These are phyloP conservation scores for Verasper variegatus DNA, from an alignment of 2,113 vertebrate genomes.

Conservation along the genomic window DNA sequence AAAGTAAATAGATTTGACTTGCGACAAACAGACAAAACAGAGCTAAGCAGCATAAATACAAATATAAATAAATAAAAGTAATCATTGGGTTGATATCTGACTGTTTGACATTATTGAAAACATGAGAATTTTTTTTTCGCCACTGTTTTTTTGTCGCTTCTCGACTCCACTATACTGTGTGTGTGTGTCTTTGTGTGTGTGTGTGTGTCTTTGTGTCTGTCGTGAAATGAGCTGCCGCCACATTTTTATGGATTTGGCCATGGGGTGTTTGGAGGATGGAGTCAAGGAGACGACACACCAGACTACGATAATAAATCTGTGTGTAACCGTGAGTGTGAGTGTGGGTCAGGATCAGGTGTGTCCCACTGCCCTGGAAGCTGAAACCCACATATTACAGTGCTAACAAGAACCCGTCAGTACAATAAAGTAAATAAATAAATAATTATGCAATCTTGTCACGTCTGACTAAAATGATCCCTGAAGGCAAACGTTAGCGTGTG, in stretches of 20 bases:
- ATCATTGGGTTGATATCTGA: conserved; percentile 4
- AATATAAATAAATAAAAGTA: conserved; percentile 14
- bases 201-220: conserved; percentile 6
- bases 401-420: background rate
- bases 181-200: background rate
- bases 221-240: conserved; percentile 55
- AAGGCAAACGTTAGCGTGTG: background rate
- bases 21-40: no score
- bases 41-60: background rate
- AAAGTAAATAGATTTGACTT: background rate
- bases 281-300: conserved; percentile 51
- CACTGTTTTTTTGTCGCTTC: background rate
- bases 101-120: background rate
- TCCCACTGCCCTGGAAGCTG: conserved; percentile 42
- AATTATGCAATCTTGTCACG: background rate
- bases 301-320: conserved; percentile 62
- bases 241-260: conserved; percentile 65
- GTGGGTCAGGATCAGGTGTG: conserved; percentile 39
- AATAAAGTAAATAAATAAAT: background rate
- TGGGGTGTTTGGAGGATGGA: conserved; percentile 52
- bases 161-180: background rate
- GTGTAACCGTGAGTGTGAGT: conserved; percentile 10
- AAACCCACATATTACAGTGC: background rate
- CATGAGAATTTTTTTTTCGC: background rate
- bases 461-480: conserved; percentile 7